phyloP scores from a whole-genome alignment of 2,113 vertebrate genomes.

The Percina caprodes region DNA sequence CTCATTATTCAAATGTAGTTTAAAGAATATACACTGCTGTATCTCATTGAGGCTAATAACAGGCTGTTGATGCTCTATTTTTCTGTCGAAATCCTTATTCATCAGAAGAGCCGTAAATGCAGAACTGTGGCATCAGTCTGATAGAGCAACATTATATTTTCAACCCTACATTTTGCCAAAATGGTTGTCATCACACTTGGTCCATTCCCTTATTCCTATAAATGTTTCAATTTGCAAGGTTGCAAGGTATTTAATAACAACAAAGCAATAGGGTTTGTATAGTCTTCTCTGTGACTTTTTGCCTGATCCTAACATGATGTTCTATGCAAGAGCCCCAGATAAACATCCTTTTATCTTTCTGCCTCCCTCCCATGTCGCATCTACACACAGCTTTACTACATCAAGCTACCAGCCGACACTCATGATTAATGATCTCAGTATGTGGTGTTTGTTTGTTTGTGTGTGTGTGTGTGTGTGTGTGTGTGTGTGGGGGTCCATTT shows the following conservation, averaged over 20 bases:
- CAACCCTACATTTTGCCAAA: background rate
- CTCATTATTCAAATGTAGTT: constrained; percentile 1
- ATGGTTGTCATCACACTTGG: background rate
- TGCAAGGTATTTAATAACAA: constrained; percentile 28
- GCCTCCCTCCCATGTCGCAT: constrained; percentile 53
- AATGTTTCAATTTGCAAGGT: background rate
- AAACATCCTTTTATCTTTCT: constrained; percentile 70
- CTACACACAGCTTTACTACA: constrained; percentile 26
- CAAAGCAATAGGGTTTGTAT: constrained; percentile 11
- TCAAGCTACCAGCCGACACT: constrained; percentile 48
- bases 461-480: background rate
- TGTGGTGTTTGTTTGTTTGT: constrained; percentile 32
- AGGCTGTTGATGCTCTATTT: background rate
- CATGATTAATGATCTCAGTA: constrained; percentile 65
- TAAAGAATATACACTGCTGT: background rate
- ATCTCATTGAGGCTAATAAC: constrained; percentile 10
- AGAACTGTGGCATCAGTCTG: background rate
- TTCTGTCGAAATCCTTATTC: constrained; percentile 1
- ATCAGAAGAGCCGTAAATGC: background rate
- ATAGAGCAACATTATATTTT: background rate
- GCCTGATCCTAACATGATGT: constrained; percentile 59
- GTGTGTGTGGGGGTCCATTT: constrained; percentile 27
- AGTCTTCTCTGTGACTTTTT: constrained; percentile 30
- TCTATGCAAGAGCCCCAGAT: constrained; percentile 71
- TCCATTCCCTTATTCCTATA: background rate